Evolutionary conservation across 2,888 invertebrate species (phyloP).

Genomic region (Drosophila phalerata): DNA sequence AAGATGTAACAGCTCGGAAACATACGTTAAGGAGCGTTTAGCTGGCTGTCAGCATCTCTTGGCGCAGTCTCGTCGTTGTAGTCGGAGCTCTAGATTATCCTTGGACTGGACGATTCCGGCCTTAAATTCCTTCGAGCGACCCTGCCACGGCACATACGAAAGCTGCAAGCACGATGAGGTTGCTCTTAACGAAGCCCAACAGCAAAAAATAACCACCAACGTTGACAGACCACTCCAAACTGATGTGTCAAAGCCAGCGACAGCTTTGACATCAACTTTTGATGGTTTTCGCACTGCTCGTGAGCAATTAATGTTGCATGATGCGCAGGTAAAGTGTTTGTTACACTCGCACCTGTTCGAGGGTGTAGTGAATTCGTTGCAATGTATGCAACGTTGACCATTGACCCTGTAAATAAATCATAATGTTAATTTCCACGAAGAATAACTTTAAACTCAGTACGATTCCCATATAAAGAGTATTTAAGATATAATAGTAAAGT

Average conservation of each 20-base stretch:
- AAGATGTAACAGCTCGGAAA: not conserved
- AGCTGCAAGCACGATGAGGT: slow-evolving; percentile 46
- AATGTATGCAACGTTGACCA: no score
- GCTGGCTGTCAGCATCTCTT: slow-evolving; percentile 25
- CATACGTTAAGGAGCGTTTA: slow-evolving; percentile 39
- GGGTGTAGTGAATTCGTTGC: no score
- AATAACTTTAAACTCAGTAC: no score
- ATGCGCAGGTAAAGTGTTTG: slow-evolving; percentile 58
- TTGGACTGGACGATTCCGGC: slow-evolving; percentile 1
- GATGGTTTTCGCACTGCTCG: slow-evolving; percentile 79
- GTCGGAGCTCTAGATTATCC: not conserved
- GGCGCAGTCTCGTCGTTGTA: slow-evolving; percentile 19
- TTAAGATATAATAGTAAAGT: no score
- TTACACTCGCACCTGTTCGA: not conserved
- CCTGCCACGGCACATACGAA: slow-evolving; percentile 52
- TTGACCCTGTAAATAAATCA: no score
- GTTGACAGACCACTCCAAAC: not conserved
- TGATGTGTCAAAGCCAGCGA: not conserved
- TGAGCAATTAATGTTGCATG: slow-evolving; percentile 73
- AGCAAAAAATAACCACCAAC: not conserved
- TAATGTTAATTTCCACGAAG: no score
- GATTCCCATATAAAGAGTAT: no score
- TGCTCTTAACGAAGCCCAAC: not conserved
- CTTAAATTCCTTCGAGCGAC: slow-evolving; percentile 19
- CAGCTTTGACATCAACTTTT: not conserved